These are phyloP conservation scores for Spinus pinus DNA, from an alignment of 2,797 vertebrate genomes.

Conservation along the genomic window DNA sequence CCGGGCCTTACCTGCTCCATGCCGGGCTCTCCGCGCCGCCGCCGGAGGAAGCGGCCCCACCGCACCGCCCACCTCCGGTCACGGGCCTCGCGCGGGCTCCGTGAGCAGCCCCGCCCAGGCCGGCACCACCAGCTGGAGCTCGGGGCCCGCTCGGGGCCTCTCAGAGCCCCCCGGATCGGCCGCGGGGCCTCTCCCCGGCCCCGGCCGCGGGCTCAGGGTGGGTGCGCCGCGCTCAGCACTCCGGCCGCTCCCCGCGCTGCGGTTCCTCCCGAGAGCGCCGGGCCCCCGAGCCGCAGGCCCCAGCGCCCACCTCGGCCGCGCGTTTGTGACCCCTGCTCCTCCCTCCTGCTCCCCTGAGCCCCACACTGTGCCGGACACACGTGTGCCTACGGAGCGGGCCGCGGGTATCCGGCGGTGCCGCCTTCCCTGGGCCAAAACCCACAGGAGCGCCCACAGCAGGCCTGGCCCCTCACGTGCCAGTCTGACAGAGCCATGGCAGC, in stretches of 20 bases:
- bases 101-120: background rate
- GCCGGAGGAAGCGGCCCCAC: background rate
- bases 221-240: background rate
- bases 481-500: background rate
- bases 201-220: no score
- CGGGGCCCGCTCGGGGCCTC: no score
- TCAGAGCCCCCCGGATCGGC: no score
- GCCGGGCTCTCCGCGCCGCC: background rate
- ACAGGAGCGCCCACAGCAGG: background rate
- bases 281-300: background rate
- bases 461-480: background rate
- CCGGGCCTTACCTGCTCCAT: background rate
- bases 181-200: no score
- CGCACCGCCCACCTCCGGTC: background rate
- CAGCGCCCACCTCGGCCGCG: background rate
- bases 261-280: background rate
- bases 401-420: no score
- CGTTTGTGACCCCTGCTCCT: no score
- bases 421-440: background rate
- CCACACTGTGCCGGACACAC: background rate
- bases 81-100: background rate
- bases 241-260: background rate
- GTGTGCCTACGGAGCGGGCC: background rate
- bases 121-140: background rate
- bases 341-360: background rate